These are phyloP conservation scores for Andrena camellia DNA, from an alignment of 2,888 invertebrate species.

Conservation along the genomic window DNA sequence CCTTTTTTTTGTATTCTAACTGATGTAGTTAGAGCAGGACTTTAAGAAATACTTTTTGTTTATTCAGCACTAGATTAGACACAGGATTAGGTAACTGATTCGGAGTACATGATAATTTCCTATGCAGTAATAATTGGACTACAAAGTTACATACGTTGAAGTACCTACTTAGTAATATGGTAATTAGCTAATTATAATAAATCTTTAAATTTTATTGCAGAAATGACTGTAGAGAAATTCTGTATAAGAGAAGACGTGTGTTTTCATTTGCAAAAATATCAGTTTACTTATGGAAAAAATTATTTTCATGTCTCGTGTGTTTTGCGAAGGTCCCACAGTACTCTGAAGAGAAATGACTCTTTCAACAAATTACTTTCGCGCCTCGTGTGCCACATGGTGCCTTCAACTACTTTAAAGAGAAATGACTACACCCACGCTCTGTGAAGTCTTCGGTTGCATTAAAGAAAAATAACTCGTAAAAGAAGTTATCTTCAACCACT, in stretches of 20 bases:
- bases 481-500: not conserved
- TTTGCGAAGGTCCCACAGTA: not conserved
- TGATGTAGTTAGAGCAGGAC: not conserved
- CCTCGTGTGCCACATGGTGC: not conserved
- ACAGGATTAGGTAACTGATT: too few species aligned
- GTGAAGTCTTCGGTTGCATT: not conserved
- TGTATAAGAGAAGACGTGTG: not conserved
- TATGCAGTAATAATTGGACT: too few species aligned
- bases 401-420: not conserved
- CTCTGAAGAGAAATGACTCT: not conserved
- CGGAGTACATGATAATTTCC: too few species aligned
- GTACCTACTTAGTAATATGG: not conserved
- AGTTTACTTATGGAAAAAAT: not conserved
- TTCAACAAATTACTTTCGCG: not conserved
- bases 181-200: not conserved
- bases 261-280: not conserved
- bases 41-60: too few species aligned
- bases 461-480: constrained; percentile 3
- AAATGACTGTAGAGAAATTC: not conserved
- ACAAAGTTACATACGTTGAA: not conserved
- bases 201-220: too few species aligned
- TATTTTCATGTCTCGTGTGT: not conserved
- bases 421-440: not conserved
- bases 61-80: too few species aligned
- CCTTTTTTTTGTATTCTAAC: not conserved